phyloP scores from a whole-genome alignment of 2,888 invertebrate species.

The Arge pagana region DNA sequence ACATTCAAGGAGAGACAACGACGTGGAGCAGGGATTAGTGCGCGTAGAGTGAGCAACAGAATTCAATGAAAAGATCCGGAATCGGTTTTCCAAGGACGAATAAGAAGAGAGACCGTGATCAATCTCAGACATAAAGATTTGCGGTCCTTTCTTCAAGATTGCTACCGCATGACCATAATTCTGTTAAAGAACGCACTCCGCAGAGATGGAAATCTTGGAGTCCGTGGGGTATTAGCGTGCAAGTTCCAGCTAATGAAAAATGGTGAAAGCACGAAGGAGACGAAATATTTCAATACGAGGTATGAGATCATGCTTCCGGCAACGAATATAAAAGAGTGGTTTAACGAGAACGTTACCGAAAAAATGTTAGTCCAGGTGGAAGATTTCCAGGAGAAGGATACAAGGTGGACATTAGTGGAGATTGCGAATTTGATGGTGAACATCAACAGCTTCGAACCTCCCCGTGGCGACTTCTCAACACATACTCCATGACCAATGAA shows the following conservation, averaged over 20 bases:
- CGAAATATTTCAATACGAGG: constrained; percentile 33
- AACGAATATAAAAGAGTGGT: constrained; percentile 30
- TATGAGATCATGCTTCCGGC: constrained; percentile 27
- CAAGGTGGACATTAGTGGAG: constrained; percentile 32
- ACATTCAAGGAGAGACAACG: no score
- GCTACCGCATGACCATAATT: no score
- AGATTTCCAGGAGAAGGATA: constrained; percentile 35
- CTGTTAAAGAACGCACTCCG: no score
- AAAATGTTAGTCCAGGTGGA: constrained; percentile 30
- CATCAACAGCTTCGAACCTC: constrained; percentile 25
- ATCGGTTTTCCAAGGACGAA: no score
- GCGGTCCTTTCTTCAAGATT: no score
- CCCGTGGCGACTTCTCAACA: constrained; percentile 27
- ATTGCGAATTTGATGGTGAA: constrained; percentile 22
- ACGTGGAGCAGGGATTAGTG: no score
- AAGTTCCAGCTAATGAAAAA: constrained; percentile 26
- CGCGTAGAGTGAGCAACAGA: no score
- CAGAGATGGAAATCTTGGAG: no score
- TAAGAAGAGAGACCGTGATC: no score
- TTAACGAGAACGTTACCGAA: constrained; percentile 23
- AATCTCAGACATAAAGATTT: no score
- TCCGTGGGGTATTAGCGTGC: constrained; percentile 28
- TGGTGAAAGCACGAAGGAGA: constrained; percentile 24
- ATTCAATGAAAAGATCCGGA: no score
- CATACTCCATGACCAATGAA: constrained; percentile 27